These are phyloP conservation scores for Caradrina clavipalpis DNA, from an alignment of 2,888 invertebrate genomes.

Conservation along the genomic window DNA sequence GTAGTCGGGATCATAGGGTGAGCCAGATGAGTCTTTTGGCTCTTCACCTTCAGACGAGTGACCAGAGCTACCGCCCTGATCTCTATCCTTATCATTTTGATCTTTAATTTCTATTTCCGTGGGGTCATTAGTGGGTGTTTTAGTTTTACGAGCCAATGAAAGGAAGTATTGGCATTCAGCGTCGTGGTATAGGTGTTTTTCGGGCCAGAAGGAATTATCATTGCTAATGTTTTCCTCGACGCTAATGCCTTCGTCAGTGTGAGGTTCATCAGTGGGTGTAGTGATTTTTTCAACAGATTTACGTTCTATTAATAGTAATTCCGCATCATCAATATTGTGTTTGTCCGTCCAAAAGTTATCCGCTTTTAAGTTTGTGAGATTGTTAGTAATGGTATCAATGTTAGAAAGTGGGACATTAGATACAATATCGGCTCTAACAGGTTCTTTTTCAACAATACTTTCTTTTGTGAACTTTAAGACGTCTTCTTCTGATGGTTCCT, in stretches of 20 bases:
- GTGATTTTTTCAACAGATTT: constrained; percentile 63
- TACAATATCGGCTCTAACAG: constrained; percentile 42
- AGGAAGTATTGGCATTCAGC: constrained; percentile 92
- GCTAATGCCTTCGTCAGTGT: constrained; percentile 62
- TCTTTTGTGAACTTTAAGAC: constrained; percentile 18
- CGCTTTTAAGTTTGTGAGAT: constrained; percentile 81
- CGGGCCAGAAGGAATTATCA: constrained; percentile 91
- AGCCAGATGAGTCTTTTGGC: constrained; percentile 75
- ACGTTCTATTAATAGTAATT: constrained; percentile 78
- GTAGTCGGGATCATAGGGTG: constrained; percentile 90
- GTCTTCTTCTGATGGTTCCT: background rate
- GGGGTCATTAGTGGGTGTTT: constrained; percentile 71
- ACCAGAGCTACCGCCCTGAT: constrained; percentile 91
- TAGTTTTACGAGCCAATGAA: constrained; percentile 86
- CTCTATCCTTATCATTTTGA: constrained; percentile 91
- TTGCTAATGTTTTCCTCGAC: constrained; percentile 78
- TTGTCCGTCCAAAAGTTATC: constrained; percentile 92
- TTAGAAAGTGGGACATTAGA: constrained; percentile 72
- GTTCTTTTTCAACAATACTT: constrained; percentile 30
- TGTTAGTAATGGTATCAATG: constrained; percentile 78
- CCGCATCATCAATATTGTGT: constrained; percentile 91
- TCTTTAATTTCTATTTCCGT: constrained; percentile 77
- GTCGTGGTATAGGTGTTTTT: constrained; percentile 92
- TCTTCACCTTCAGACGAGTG: constrained; percentile 87
- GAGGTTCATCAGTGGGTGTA: constrained; percentile 48